Evolutionary conservation across 2,888 invertebrate genomes (phyloP).

Genomic region (Eumacrocentrus americanus): DNA sequence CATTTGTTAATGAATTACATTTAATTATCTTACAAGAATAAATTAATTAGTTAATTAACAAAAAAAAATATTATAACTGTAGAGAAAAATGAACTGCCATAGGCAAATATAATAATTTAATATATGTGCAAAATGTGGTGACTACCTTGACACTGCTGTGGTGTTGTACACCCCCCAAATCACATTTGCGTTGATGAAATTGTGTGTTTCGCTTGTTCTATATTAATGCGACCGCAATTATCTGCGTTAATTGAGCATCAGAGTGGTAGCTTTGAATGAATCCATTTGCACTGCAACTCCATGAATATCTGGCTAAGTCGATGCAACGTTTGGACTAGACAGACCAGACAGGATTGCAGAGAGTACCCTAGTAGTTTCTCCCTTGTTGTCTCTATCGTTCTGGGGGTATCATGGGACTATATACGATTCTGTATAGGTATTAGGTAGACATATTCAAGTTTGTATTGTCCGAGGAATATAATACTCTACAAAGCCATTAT

Average conservation of each 20-base stretch:
- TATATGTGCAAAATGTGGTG: too few species aligned
- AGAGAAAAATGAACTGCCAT: too few species aligned
- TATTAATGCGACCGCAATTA: neutral
- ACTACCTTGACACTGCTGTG: neutral
- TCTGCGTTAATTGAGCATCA: neutral
- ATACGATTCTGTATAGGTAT: too few species aligned
- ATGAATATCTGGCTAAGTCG: neutral
- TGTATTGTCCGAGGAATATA: neutral
- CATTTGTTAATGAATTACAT: neutral
- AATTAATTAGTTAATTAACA: neutral
- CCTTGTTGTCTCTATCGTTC: neutral
- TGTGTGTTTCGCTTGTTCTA: neutral
- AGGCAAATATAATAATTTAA: neutral
- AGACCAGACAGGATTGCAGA: neutral
- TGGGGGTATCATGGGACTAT: neutral
- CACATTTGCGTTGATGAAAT: neutral
- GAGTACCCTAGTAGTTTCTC: neutral
- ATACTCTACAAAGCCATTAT: neutral
- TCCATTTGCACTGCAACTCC: neutral
- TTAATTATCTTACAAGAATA: neutral
- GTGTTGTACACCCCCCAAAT: neutral
- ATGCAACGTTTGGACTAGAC: neutral
- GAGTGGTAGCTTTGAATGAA: neutral
- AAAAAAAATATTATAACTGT: neutral
- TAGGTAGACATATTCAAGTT: neutral